Base-by-base conservation (phyloP, 2,888 invertebrate species). In the Syritta pipiens region DNA sequence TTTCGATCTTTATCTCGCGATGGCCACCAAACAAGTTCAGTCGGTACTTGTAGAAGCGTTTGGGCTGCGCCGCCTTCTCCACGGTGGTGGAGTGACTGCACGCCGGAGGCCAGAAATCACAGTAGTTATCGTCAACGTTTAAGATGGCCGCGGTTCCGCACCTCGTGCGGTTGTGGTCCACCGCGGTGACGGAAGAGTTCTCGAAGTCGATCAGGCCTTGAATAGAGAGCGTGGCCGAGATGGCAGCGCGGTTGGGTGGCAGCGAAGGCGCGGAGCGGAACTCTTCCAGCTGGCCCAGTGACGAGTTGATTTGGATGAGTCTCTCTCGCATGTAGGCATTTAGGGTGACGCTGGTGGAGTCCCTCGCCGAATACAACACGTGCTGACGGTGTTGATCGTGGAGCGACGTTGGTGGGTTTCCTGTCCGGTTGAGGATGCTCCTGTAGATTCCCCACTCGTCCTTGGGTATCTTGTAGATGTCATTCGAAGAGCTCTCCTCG, bases 1-100 rank as follows among this genome's bases (percentile, higher is more conserved):
- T 95, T 57, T 95, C 93, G 28, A 99, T 93, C 91, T 96, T 97
- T 4, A 88, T 83, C 82, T 89, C 89, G 9, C 84, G 88, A 62
- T 85, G 86, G 4, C 83, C 37, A 82, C 88, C 87, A 49, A 86
- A 86, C 69, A 86, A 84, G 5, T 86, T 85, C 59, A 89, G 84
- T 1, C 86, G 86, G 68, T 89, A 89, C 75, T 88, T 88, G 82
- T 89, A 89, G 81, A 86, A 88, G 20, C 88, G 87, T 75, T 89
- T 89, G 0, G 88, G 87, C 2, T 85, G 85, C 9, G 83, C 71
- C 0, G 86, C 84, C 51, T 88, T 88, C 59, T 87, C 89, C 2
- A 85, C 85, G 0, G 65, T 37, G 2, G 62, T 57, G 26, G 86
- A 83, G 3, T 89, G 84, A 75, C 85, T 84, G 48, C 88, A 88